Evolutionary conservation across 2,113 vertebrate species (phyloP).

Genomic region (Telmatochromis bifrenatus): DNA sequence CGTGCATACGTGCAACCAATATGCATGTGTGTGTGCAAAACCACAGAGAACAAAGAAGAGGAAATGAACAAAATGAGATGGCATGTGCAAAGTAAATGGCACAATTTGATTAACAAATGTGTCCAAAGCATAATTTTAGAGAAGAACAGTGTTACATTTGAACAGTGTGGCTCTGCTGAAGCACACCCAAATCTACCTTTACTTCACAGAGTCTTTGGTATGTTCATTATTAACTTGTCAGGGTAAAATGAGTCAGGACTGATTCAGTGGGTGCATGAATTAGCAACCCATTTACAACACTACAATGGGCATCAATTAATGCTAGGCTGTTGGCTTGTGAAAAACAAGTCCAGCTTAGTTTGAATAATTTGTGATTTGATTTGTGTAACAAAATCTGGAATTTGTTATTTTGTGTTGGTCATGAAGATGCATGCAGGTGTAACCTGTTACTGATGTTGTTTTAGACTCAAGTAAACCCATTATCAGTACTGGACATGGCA

Average conservation of each 20-base stretch:
- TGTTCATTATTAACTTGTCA: background rate
- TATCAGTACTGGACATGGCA: background rate
- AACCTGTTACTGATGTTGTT: background rate
- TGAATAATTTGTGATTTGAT: background rate
- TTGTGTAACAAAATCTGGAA: background rate
- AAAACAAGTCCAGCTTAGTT: background rate
- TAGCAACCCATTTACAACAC: background rate
- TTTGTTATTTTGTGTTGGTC: background rate
- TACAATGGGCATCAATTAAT: background rate
- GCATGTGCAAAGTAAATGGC: background rate
- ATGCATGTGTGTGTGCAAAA: background rate
- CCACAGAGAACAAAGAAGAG: background rate
- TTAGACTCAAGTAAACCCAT: background rate
- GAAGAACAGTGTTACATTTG: background rate
- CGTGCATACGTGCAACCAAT: fast-evolving
- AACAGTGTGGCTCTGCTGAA: background rate
- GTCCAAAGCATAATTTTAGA: background rate
- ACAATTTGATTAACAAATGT: background rate
- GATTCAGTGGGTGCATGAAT: background rate
- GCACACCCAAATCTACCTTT: background rate
- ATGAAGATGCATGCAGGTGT: background rate
- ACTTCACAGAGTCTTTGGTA: background rate
- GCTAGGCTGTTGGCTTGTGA: background rate
- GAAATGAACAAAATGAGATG: background rate
- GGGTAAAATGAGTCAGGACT: background rate